Evolutionary conservation across 2,888 invertebrate genomes (phyloP).

Genomic region (Papilio elwesi): DNA sequence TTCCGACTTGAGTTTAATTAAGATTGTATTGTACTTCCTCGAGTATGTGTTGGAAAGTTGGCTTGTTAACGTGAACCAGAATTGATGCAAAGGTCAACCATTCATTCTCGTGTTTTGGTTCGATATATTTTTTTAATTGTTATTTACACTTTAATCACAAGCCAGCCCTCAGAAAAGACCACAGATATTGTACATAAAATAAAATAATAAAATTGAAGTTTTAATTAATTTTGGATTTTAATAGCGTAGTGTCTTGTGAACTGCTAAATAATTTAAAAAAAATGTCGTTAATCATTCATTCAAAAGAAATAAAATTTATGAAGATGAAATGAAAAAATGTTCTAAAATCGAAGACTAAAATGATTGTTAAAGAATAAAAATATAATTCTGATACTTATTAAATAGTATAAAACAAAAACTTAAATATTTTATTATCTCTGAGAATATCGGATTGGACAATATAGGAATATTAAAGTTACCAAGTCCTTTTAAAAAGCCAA

Average conservation of each 20-base stretch:
- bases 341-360: too few species aligned
- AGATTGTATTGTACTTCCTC: slow-evolving; percentile 45
- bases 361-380: too few species aligned
- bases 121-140: slow-evolving; percentile 14
- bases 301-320: too few species aligned
- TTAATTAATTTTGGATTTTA: too few species aligned
- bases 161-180: background rate
- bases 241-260: too few species aligned
- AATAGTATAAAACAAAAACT: background rate
- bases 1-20: slow-evolving; percentile 50
- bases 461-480: background rate
- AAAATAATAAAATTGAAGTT: background rate
- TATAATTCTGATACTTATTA: too few species aligned
- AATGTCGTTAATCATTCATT: too few species aligned
- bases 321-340: too few species aligned
- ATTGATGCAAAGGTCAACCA: slow-evolving; percentile 5
- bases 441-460: too few species aligned
- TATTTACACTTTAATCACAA: background rate
- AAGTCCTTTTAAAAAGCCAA: slow-evolving; percentile 27
- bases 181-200: slow-evolving; percentile 6
- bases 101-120: background rate
- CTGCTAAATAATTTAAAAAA: too few species aligned
- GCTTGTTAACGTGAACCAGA: slow-evolving; percentile 15
- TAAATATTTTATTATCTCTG: background rate
- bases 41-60: slow-evolving; percentile 13